Evolutionary conservation across 2,888 invertebrate genomes (phyloP), one percentile per base, ranked within the genome.

Genomic region (Sisyra terminalis): DNA sequence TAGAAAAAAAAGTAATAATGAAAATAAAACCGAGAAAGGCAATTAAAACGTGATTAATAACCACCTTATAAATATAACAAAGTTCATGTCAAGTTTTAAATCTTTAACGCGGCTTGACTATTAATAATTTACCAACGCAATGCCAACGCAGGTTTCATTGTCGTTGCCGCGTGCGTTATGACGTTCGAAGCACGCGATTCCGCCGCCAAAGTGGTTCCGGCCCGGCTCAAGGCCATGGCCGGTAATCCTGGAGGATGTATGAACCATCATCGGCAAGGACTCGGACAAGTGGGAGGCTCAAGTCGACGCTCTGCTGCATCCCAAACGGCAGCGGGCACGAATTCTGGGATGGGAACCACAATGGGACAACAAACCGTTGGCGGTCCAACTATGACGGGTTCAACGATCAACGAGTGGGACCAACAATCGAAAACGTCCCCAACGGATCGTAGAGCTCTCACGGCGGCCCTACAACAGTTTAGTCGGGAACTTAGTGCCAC

Each of bases 171-270:
- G 0, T 94, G 94, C 57, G 96, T 97, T 42, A 90, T 96, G 84
- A 96, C 94, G n/a, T 92, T 96, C 57, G 96, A 96, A 58, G 90
- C 92, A 1, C 74, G 94, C 3, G 96, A 96, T 63, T 88, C 88
- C 47, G 88, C 94, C 0, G 88, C 92, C 2, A 85, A 84, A 60
- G 87, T 93, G 42, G 86, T 88, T 11, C 89, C 89, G 1, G 86
- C 87, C 29, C 71, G 78, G 15, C 67, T 75, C 45, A 71, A 72
- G 50, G 56, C 61, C 3, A 55, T 55, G 15, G 44, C 49, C 16
- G 69, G 52, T 57, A 68, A 47, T 17, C 42, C 57, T 11, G 41
- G 46, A 16, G 38, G 38, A 15, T 35, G 42, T 14, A 29, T 29
- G 17, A 44, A 17, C 6, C 17, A 41, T n/a, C 29, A 29, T 14